Percentiles rank a stretch among this genome's conserved stretches.
phyloP scores from a whole-genome alignment of 2,113 vertebrate genomes.

The Camelus bactrianus region DNA sequence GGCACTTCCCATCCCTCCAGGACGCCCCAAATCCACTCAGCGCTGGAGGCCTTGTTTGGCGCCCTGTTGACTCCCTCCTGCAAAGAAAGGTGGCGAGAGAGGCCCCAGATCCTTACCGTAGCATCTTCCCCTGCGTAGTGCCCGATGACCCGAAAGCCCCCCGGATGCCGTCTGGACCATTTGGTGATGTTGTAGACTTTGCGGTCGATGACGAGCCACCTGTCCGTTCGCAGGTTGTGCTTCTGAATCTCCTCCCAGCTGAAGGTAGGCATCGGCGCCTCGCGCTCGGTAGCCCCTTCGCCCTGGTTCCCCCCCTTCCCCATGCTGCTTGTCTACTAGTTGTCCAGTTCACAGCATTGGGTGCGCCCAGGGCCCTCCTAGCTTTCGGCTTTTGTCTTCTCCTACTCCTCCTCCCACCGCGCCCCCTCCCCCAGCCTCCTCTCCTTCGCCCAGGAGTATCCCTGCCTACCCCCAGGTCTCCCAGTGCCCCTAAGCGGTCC shows the following conservation, averaged over 20 bases:
- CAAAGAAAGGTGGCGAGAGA: not conserved
- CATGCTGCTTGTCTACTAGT: constrained; percentile 76
- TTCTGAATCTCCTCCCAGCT: constrained; percentile 97
- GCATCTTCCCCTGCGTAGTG: constrained; percentile 97
- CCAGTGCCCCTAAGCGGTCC: constrained; percentile 52
- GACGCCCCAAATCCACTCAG: not conserved
- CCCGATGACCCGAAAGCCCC: constrained; percentile 91
- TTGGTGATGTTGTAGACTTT: constrained; percentile 95
- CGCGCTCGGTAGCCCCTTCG: constrained; percentile 82
- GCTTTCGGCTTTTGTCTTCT: constrained; percentile 78
- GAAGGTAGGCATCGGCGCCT: constrained; percentile 85
- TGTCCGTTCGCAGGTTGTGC: constrained; percentile 91
- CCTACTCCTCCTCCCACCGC: constrained; percentile 58
- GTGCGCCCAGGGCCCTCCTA: constrained; percentile 12
- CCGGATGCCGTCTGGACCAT: constrained; percentile 94
- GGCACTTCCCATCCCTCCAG: not conserved
- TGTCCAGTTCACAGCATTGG: constrained; percentile 61
- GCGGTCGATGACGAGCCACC: constrained; percentile 95
- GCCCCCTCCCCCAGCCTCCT: constrained; percentile 78
- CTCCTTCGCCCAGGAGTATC: constrained; percentile 44
- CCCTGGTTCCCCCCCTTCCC: constrained; percentile 90
- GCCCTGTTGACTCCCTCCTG: not conserved
- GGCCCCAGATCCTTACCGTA: constrained; percentile 89
- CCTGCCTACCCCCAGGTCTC: constrained; percentile 30
- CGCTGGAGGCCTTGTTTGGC: not conserved